phyloP scores from a whole-genome alignment of 2,797 vertebrate species.

The Acipenser ruthenus region DNA sequence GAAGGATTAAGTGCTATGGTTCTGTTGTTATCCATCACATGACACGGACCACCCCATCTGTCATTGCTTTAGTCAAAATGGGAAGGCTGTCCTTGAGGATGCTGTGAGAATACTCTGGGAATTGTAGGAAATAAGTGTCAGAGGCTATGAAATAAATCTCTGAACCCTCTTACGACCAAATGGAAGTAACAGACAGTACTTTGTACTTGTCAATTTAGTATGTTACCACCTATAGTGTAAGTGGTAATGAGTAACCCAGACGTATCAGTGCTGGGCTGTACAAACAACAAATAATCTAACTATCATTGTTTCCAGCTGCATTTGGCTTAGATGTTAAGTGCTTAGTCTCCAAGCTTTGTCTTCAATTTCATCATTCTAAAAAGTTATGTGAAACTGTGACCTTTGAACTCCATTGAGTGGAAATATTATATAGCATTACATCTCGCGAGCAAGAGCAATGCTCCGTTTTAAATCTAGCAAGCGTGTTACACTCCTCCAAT shows the following conservation, averaged over 20 bases:
- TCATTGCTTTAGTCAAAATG: conserved; percentile 52
- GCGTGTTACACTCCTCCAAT: too few species aligned
- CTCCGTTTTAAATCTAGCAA: too few species aligned
- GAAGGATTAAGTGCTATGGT: conserved; percentile 73
- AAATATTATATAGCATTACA: too few species aligned
- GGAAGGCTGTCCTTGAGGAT: conserved; percentile 60
- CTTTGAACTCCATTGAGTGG: too few species aligned
- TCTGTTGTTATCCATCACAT: conserved; percentile 70
- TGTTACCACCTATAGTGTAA: conserved; percentile 37
- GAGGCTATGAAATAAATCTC: conserved; percentile 55
- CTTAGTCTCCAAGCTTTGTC: too few species aligned
- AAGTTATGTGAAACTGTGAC: too few species aligned
- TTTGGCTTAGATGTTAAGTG: too few species aligned
- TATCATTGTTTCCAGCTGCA: too few species aligned
- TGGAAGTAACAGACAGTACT: conserved; percentile 54
- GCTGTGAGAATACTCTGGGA: conserved; percentile 51
- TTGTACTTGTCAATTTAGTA: conserved; percentile 62
- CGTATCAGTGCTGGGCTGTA: conserved; percentile 30
- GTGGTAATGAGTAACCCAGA: conserved; percentile 41
- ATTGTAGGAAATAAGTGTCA: conserved; percentile 55
- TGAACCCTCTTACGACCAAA: conserved; percentile 45
- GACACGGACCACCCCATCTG: conserved; percentile 64
- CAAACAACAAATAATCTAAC: too few species aligned
- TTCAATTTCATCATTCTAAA: too few species aligned
- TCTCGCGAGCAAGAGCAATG: too few species aligned